Evolutionary conservation across 2,888 invertebrate species (phyloP), one percentile per base, ranked within the genome.

Genomic region (Tetropium fuscum): DNA sequence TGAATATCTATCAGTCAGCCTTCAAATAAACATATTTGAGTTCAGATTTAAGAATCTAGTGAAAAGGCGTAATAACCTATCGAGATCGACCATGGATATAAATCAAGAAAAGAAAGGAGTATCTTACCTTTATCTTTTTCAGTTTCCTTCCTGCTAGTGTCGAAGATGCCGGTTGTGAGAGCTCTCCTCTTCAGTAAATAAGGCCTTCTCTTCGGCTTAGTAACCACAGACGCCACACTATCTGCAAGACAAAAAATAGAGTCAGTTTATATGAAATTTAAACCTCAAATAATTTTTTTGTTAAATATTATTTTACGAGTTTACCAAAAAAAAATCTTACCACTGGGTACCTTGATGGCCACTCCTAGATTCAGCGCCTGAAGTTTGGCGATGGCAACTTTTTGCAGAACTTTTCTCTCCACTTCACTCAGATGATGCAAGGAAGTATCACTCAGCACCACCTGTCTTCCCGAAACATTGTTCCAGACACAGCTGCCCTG

Each of bases 151-250:
- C 88, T 86, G 70, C 89, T 89, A 64, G 89, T 84, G 80, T 94
- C 94, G 78, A 94, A 93, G 82, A 94, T 91, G 56, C 93, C 90
- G 0, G 94, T 94, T 32, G 96, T 95, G 55, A 94, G 86, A 0
- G 95, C 94, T 78, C 95, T 94, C 78, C 93, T 87, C 81, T 95
- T 96, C 66, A 95, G 84, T 62, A 94, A 84, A 78, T 94, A 88
- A 0, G 93, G 88, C 62, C 92, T 86, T 64, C 93, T 85, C 81
- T 95, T 95, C 1, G 91, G 90, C 74, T 91, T 92, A 47, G 84
- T 86, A 64, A 86, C 85, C 75, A 83, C 78, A 47, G 81, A 72
- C 8, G 74, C 78, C 43, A 83, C 78, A 40, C 79, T 81, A 73
- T 86, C 85, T 85, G n/a, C n/a, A n/a, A n/a, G n/a, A n/a, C n/a